A percentile compares a stretch with the other conserved stretches of the same genome.
These are phyloP conservation scores for Marcusenius ussheri DNA, from an alignment of 2,113 vertebrate species.

Conservation along the genomic window DNA sequence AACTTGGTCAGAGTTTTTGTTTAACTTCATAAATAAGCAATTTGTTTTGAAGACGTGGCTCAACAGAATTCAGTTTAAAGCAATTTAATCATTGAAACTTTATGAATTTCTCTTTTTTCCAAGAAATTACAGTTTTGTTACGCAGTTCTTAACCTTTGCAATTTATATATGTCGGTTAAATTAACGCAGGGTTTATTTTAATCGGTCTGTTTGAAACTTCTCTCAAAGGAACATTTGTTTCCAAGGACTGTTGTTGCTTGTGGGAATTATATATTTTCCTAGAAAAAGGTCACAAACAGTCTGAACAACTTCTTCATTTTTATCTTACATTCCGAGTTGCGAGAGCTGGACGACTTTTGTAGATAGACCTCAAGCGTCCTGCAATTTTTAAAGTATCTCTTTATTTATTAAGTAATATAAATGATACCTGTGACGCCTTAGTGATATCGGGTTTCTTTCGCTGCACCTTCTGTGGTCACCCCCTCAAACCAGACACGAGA, in stretches of 20 bases:
- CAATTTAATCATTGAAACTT: not conserved
- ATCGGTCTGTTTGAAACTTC: not conserved
- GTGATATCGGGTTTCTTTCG: not conserved
- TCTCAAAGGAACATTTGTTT: not conserved
- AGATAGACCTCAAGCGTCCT: constrained; percentile 25
- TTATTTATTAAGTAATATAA: constrained; percentile 18
- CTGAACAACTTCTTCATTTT: not conserved
- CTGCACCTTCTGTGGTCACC: not conserved
- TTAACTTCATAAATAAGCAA: not conserved
- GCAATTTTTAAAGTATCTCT: constrained; percentile 34
- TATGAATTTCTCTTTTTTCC: not conserved
- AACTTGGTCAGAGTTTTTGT: not conserved
- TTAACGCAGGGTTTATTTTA: not conserved
- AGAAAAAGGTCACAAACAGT: not conserved
- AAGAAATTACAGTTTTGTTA: not conserved
- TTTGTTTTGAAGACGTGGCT: not conserved
- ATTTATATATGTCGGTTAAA: not conserved
- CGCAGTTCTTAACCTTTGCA: not conserved
- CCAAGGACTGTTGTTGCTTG: not conserved
- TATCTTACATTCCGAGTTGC: constrained; percentile 37
- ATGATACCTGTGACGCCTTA: not conserved
- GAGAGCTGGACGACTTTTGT: constrained; percentile 31
- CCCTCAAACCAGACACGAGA: not conserved
- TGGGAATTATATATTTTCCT: not conserved
- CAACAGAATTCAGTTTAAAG: not conserved